Evolutionary conservation across 1,140 invertebrate genomes (phyloP).

Genomic region (Drosophila jambulina): DNA sequence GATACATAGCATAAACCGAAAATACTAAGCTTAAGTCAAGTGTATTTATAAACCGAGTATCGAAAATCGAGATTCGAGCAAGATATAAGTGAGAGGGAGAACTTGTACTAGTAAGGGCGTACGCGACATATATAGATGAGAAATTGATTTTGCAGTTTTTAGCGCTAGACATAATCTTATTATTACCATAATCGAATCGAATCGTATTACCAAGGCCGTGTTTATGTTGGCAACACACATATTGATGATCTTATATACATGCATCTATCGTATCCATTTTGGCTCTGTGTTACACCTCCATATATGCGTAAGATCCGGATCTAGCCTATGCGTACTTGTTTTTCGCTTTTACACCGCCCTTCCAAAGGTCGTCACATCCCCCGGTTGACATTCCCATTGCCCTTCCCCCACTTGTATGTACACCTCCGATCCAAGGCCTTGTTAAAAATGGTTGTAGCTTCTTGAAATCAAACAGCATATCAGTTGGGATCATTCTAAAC

Average conservation of each 20-base stretch:
- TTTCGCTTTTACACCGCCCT: slow-evolving; percentile 22
- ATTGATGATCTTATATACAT: slow-evolving; percentile 37
- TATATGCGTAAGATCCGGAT: slow-evolving; percentile 17
- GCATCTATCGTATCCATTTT: slow-evolving; percentile 23
- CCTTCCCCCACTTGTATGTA: slow-evolving; percentile 10
- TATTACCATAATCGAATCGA: slow-evolving; percentile 47
- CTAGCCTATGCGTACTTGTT: slow-evolving; percentile 2
- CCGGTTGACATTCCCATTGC: background rate
- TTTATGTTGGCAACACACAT: slow-evolving; percentile 51
- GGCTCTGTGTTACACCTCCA: slow-evolving; percentile 50
- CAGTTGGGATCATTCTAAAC: slow-evolving; percentile 74
- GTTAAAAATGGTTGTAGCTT: slow-evolving; percentile 74
- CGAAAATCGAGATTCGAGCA: slow-evolving; percentile 13
- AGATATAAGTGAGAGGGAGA: slow-evolving; percentile 12
- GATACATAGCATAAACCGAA: slow-evolving; percentile 78
- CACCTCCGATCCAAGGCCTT: slow-evolving; percentile 51
- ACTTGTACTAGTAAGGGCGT: slow-evolving; percentile 65
- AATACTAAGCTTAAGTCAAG: slow-evolving; percentile 65
- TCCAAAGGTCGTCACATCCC: slow-evolving; percentile 25
- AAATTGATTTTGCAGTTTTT: slow-evolving; percentile 60
- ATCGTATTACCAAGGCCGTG: slow-evolving; percentile 66
- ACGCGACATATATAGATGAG: slow-evolving; percentile 43
- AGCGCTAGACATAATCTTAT: slow-evolving; percentile 44
- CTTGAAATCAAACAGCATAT: slow-evolving; percentile 77
- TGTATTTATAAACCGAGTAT: slow-evolving; percentile 54